Conservation (phyloP, 2,797 vertebrate genomes). For the Tokudaia muenninki region DNA sequence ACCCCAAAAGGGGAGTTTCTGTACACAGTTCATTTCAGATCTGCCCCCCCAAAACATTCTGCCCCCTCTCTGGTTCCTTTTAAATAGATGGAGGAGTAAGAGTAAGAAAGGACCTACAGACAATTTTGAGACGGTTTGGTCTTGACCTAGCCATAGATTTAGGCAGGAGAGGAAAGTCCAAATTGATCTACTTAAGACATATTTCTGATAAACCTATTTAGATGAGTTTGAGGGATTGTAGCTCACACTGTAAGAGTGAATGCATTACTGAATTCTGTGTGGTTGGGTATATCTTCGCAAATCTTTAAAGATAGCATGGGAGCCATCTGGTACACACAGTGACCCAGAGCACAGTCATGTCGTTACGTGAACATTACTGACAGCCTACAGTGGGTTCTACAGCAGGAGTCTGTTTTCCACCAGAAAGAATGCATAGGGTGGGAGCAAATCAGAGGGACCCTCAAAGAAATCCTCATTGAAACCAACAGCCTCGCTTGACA, state of each 20-base stretch:
- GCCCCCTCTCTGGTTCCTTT: neutral
- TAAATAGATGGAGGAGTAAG: neutral
- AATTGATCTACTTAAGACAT: neutral
- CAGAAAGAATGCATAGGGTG: neutral
- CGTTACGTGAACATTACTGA: neutral
- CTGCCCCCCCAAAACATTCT: neutral
- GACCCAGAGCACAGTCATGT: too few relatives aligned
- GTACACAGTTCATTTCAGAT: neutral
- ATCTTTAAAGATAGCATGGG: neutral
- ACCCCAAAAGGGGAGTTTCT: constrained; percentile 1
- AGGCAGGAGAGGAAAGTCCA: neutral
- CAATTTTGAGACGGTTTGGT: neutral
- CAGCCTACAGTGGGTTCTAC: neutral
- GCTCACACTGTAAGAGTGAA: neutral
- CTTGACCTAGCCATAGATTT: neutral
- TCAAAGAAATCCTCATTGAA: neutral
- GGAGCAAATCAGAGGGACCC: neutral
- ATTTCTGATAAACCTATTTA: neutral
- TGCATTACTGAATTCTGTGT: neutral
- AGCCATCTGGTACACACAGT: neutral
- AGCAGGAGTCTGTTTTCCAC: neutral
- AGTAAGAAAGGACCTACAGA: neutral
- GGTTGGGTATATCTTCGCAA: neutral
- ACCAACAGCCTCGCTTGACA: neutral
- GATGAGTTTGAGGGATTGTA: neutral